phyloP scores from a whole-genome alignment of 2,113 vertebrate genomes.

The Mormyrus iriodes region DNA sequence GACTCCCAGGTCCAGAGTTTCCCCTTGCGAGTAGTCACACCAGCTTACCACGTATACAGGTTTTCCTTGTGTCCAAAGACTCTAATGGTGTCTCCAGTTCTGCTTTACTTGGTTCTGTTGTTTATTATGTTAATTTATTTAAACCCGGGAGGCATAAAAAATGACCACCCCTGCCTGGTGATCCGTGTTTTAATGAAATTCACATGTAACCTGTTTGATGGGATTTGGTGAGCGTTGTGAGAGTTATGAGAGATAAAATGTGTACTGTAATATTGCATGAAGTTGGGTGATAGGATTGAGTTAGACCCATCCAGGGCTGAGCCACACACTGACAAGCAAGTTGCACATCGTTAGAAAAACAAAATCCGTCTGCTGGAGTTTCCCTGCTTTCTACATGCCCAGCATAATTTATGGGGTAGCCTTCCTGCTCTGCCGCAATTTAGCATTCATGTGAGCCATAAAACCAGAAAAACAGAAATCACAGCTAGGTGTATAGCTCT shows the following conservation, averaged over 20 bases:
- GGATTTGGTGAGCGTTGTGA: neutral
- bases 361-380: neutral
- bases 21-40: neutral
- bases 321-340: neutral
- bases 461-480: neutral
- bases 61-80: neutral
- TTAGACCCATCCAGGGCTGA: neutral
- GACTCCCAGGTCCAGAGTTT: neutral
- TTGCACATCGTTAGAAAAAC: neutral
- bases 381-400: neutral
- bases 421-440: neutral
- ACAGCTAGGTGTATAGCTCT: neutral
- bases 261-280: neutral
- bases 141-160: neutral
- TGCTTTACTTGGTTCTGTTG: neutral
- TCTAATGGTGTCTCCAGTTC: neutral
- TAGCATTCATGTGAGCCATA: neutral
- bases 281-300: neutral
- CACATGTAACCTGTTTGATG: neutral
- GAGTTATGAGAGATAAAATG: neutral
- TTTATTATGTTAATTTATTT: neutral
- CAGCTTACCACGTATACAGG: neutral
- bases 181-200: neutral
- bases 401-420: neutral
- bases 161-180: neutral